Percentiles rank a stretch among this genome's conserved stretches.
Evolutionary conservation across 2,113 vertebrate species (phyloP).

Genomic region (Choloepus hoffmanni): DNA sequence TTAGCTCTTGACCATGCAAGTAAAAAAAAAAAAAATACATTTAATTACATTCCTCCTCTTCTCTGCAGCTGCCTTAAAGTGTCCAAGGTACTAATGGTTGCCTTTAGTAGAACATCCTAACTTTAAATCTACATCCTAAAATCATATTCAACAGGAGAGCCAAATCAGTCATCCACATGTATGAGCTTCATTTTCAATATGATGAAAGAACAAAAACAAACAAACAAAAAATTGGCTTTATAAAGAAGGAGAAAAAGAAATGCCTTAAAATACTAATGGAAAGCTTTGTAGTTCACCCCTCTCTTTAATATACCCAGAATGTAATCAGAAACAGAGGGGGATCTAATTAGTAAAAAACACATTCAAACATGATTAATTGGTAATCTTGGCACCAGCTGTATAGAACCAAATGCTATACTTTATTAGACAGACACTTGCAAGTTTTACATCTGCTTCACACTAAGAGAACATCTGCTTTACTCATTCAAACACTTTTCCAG

Average conservation of each 20-base stretch:
- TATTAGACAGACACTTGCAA: constrained; percentile 87
- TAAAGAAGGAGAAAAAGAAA: background rate
- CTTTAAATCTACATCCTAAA: background rate
- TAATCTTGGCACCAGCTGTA: constrained; percentile 89
- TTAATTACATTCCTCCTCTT: constrained; percentile 61
- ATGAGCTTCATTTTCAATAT: background rate
- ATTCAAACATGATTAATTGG: constrained; percentile 90
- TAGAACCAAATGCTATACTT: constrained; percentile 87
- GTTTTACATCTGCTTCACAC: constrained; percentile 89
- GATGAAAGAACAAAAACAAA: background rate
- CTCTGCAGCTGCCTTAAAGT: constrained; percentile 54
- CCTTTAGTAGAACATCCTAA: background rate
- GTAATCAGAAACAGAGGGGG: constrained; percentile 74
- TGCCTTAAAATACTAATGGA: background rate
- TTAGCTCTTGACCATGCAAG: constrained; percentile 60
- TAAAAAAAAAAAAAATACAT: constrained; percentile 22
- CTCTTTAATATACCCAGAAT: constrained; percentile 30
- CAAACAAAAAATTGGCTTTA: background rate
- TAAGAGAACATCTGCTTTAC: constrained; percentile 88
- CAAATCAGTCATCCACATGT: background rate
- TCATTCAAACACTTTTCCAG: constrained; percentile 82
- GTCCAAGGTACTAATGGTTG: background rate
- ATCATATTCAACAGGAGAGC: background rate
- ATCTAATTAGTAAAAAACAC: constrained; percentile 88
- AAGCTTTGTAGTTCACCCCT: background rate